phyloP scores from a whole-genome alignment of 2,113 vertebrate species.

The Toxostoma redivivum region DNA sequence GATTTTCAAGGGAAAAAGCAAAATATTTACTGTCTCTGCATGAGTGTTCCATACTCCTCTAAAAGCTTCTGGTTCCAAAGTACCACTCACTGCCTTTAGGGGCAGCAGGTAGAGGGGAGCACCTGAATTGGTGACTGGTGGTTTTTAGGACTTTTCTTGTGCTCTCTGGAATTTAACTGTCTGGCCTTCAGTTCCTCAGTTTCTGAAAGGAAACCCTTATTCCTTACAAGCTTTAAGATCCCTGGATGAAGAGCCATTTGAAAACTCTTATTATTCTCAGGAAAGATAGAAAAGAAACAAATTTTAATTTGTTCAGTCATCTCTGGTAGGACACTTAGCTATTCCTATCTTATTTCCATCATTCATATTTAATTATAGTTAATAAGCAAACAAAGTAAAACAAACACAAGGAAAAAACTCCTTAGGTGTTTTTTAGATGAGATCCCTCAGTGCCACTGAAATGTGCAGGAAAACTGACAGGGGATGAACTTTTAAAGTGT shows the following conservation, averaged over 20 bases:
- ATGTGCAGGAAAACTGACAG: background rate
- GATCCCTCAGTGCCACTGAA: background rate
- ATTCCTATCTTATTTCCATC: background rate
- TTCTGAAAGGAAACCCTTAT: background rate
- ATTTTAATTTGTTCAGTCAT: background rate
- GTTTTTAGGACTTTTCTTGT: background rate
- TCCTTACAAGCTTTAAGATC: background rate
- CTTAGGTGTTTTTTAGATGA: background rate
- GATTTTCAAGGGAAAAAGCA: background rate
- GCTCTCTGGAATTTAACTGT: background rate
- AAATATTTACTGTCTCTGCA: background rate
- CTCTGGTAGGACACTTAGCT: background rate
- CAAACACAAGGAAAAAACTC: background rate
- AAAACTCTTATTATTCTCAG: background rate
- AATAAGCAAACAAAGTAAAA: background rate
- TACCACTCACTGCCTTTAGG: background rate
- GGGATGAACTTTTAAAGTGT: background rate
- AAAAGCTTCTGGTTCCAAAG: background rate
- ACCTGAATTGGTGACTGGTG: no score
- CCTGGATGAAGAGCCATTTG: background rate
- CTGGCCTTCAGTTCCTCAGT: background rate
- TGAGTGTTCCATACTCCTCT: background rate
- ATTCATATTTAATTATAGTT: background rate
- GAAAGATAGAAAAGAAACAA: background rate
- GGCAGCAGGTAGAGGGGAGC: rapidly evolving